These are phyloP conservation scores for Aphelinus certus DNA, from an alignment of 1,140 invertebrate species.

Conservation along the genomic window DNA sequence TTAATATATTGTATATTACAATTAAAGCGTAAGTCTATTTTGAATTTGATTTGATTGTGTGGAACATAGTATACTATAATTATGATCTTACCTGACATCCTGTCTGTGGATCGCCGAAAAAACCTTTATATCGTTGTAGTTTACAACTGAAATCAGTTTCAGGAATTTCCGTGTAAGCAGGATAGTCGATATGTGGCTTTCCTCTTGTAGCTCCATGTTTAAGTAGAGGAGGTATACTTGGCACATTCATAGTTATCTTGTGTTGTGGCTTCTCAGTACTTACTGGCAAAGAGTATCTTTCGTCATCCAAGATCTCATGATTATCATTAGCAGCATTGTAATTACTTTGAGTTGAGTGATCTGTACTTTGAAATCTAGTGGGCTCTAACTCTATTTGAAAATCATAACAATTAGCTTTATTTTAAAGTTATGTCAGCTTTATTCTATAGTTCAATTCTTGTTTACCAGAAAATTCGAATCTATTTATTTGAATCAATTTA, in stretches of 20 bases:
- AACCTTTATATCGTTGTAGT: slow-evolving; percentile 86
- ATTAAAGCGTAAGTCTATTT: neutral
- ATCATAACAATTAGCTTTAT: too few species aligned
- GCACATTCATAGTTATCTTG: slow-evolving; percentile 40
- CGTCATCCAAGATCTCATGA: slow-evolving; percentile 49
- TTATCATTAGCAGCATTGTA: slow-evolving; percentile 53
- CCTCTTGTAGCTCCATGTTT: slow-evolving; percentile 76
- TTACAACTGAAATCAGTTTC: slow-evolving; percentile 84
- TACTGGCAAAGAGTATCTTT: slow-evolving; percentile 44
- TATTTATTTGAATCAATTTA: too few species aligned
- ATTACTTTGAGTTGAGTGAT: slow-evolving; percentile 40
- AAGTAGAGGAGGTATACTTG: slow-evolving; percentile 44
- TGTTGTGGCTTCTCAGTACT: slow-evolving; percentile 41
- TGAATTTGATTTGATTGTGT: neutral
- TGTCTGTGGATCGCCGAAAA: slow-evolving; percentile 88
- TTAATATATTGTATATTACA: neutral
- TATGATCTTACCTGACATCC: slow-evolving; percentile 76
- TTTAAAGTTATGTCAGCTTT: too few species aligned
- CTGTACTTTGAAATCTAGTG: slow-evolving; percentile 27
- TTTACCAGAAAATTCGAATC: too few species aligned
- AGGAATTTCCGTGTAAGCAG: slow-evolving; percentile 79
- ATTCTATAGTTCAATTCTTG: too few species aligned
- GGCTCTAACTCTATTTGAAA: too few species aligned
- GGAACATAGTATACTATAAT: neutral
- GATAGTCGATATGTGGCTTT: slow-evolving; percentile 84